Base-by-base conservation (phyloP, 2,113 vertebrate genomes). In the Centropristis striata region DNA sequence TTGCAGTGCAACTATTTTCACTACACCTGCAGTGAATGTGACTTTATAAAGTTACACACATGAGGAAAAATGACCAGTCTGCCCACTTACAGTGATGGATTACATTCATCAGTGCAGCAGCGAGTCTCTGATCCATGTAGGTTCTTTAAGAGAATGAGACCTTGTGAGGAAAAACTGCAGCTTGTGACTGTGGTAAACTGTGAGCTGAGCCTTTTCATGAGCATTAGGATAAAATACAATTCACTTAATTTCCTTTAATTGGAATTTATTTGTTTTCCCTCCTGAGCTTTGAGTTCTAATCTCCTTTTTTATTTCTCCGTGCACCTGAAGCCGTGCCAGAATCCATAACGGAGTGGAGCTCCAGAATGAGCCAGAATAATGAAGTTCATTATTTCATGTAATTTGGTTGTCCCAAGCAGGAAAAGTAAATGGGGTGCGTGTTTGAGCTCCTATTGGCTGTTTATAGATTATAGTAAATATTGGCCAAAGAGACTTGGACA, bases 221-320 rank as follows among this genome's bases (percentile, higher is more conserved):
- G 11, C 20, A 18, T 32, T 28, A 36, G 63, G 36, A 66, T 44
- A 2, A 54, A 74, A 27, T 9, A 23, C 36, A n/a, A 54, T 37
- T 46, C 5, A 7, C 1, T 63, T 61, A 47, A 61, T 28, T 15
- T 27, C 21, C 3, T 32, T 25, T 69, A 14, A 63, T 55, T 61
- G 68, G 16, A 81, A 61, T 68, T 15, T 6, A 27, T 39, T 75
- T 54, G 27, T 42, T 51, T 41, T 74, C 4, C 23, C 46, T 12
- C 4, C 64, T 68, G 74, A 76, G 39, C n/a, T 5, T n/a, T n/a
- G 36, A 61, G 11, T 10, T 51, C 9, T 36, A 25, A 75, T 21
- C 67, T 39, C 15, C 49, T 55, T 13, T 64, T 46, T 36, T 9
- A 13, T 44, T 41, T 4, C 36, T 60, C n/a, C 2, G 0, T 11